phyloP scores from a whole-genome alignment of 2,888 invertebrate genomes.

The Girardia tigrina region DNA sequence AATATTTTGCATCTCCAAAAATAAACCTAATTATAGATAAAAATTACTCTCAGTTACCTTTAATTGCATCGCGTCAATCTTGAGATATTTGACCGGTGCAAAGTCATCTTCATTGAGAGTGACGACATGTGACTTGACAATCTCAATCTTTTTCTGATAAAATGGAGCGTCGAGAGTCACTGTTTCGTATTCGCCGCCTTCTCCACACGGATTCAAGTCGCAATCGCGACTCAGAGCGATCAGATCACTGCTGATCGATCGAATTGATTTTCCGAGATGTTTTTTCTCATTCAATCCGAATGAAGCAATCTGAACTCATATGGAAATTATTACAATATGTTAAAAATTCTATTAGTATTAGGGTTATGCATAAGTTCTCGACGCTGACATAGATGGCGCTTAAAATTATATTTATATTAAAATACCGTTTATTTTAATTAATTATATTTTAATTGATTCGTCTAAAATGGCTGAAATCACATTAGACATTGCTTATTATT shows the following conservation, averaged over 20 bases:
- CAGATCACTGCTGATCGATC: slow-evolving; percentile 13
- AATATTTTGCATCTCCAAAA: too few species aligned
- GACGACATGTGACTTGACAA: slow-evolving; percentile 54
- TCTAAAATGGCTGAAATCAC: too few species aligned
- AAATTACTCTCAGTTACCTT: background rate
- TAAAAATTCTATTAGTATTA: too few species aligned
- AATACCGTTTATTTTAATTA: too few species aligned
- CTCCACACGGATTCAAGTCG: slow-evolving; percentile 57
- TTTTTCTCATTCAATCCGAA: slow-evolving; percentile 67
- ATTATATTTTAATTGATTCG: too few species aligned
- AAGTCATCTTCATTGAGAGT: slow-evolving; percentile 79
- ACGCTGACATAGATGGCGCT: too few species aligned
- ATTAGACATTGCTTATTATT: too few species aligned
- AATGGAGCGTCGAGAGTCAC: slow-evolving; percentile 91
- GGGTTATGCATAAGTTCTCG: too few species aligned
- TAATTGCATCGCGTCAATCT: background rate
- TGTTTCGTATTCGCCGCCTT: slow-evolving; percentile 97
- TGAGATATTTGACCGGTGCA: slow-evolving; percentile 79
- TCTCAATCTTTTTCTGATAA: slow-evolving; percentile 71
- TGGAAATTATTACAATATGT: background rate
- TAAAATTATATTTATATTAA: too few species aligned
- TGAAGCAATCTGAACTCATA: background rate
- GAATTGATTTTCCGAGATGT: slow-evolving; percentile 61
- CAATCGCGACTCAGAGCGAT: background rate
- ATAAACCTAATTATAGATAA: too few species aligned